phyloP scores from a whole-genome alignment of 2,797 vertebrate genomes.

The Todus mexicanus region DNA sequence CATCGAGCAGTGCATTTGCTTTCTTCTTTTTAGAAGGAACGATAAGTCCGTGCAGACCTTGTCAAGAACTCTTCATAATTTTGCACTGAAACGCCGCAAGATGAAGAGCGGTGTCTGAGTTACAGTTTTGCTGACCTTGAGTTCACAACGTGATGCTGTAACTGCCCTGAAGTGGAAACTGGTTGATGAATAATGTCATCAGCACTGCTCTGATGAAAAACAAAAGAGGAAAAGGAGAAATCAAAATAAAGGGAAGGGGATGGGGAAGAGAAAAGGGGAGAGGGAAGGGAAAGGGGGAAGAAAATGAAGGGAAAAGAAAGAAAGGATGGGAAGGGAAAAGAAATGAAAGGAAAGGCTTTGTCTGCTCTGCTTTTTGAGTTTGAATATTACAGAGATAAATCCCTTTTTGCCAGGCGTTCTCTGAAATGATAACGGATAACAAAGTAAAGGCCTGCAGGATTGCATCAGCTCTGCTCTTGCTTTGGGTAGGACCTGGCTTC shows the following conservation, averaged over 20 bases:
- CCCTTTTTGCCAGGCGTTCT: neutral
- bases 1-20: neutral
- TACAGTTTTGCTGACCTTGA: neutral
- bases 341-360: neutral
- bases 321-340: neutral
- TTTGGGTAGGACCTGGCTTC: neutral
- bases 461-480: neutral
- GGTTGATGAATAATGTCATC: neutral
- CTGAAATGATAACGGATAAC: neutral
- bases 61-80: neutral
- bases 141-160: neutral
- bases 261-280: too few relatives aligned
- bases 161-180: neutral
- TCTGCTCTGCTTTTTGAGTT: neutral
- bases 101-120: neutral
- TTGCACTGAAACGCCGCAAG: neutral
- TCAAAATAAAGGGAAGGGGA: too few relatives aligned
- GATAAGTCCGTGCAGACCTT: neutral
- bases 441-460: neutral
- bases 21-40: neutral
- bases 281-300: neutral
- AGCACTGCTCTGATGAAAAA: neutral
- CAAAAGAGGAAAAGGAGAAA: neutral
- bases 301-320: neutral
- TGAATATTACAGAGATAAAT: neutral